Conservation (phyloP, 37 sponge, comb jelly and placozoan genomes). For the Ianthella basta region DNA sequence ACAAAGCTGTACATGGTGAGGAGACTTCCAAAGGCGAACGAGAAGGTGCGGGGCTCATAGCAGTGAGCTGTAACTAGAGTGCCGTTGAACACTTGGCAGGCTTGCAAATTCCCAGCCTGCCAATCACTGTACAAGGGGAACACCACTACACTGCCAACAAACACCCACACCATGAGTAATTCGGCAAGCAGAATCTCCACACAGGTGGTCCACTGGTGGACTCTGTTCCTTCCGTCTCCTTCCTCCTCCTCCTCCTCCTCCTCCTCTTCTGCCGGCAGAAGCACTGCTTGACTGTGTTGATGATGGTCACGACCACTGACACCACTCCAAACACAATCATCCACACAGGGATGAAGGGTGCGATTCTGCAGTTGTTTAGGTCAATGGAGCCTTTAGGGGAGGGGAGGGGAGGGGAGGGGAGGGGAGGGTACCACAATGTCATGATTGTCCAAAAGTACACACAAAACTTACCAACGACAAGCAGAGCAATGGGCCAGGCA, state of each 20-base stretch:
- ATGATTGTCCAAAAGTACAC: not conserved
- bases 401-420: too few species aligned
- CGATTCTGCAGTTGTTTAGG: not conserved
- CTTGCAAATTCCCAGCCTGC: not conserved
- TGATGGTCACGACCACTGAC: not conserved
- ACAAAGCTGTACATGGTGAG: not conserved
- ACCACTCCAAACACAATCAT: constrained; percentile 16
- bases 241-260: not conserved
- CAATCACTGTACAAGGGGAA: not conserved
- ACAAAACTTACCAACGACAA: not conserved
- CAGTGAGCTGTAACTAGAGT: not conserved
- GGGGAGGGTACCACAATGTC: too few species aligned
- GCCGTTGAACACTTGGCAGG: too few species aligned
- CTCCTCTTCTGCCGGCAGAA: not conserved
- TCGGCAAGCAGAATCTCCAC: not conserved
- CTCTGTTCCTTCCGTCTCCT: not conserved
- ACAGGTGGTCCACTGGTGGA: not conserved
- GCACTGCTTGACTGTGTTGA: not conserved
- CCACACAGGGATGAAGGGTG: not conserved
- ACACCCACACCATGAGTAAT: not conserved
- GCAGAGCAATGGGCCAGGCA: constrained; percentile 13
- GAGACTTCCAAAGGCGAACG: constrained; percentile 7
- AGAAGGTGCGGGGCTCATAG: constrained; percentile 4
- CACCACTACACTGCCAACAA: not conserved
- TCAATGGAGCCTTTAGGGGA: not conserved